Conservation (phyloP, 2,888 invertebrate genomes). For the Lamellibrachia columna region DNA sequence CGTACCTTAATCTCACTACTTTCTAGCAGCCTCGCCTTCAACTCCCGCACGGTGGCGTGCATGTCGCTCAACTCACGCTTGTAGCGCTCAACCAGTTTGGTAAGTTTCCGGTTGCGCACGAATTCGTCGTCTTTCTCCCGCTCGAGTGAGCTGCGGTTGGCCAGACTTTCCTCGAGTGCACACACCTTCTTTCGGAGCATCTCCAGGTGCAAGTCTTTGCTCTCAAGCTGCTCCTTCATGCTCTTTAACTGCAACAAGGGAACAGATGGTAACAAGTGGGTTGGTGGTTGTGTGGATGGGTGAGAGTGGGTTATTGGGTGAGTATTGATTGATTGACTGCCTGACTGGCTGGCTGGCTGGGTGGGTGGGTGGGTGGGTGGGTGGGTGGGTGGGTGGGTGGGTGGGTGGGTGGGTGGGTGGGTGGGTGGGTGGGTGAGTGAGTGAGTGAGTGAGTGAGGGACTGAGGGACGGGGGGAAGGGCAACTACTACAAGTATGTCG, state of each 20-base stretch:
- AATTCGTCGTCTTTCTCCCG: slow-evolving; percentile 57
- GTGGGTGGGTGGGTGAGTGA: background rate
- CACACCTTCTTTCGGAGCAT: slow-evolving; percentile 83
- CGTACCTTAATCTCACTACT: slow-evolving; percentile 53
- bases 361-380: background rate
- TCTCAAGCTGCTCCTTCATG: slow-evolving; percentile 87
- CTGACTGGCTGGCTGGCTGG: background rate
- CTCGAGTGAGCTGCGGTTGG: slow-evolving; percentile 57
- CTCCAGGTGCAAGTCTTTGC: slow-evolving; percentile 91
- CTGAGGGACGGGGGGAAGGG: background rate
- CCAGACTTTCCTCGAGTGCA: slow-evolving; percentile 55
- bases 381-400: background rate
- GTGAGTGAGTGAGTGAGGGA: background rate
- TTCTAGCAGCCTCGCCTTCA: slow-evolving; percentile 73
- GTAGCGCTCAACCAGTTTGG: slow-evolving; percentile 84
- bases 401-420: background rate
- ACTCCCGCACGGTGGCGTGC: slow-evolving; percentile 82
- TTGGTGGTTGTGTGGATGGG: too few relatives aligned
- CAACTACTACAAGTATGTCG: slow-evolving; percentile 57
- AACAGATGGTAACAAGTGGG: background rate
- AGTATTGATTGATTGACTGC: background rate
- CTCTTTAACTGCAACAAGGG: slow-evolving; percentile 69
- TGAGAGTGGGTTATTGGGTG: background rate
- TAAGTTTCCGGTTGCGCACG: slow-evolving; percentile 71
- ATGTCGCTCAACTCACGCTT: slow-evolving; percentile 83